Evolutionary conservation across 1,140 invertebrate species (phyloP).

Genomic region (Aplysia californica): DNA sequence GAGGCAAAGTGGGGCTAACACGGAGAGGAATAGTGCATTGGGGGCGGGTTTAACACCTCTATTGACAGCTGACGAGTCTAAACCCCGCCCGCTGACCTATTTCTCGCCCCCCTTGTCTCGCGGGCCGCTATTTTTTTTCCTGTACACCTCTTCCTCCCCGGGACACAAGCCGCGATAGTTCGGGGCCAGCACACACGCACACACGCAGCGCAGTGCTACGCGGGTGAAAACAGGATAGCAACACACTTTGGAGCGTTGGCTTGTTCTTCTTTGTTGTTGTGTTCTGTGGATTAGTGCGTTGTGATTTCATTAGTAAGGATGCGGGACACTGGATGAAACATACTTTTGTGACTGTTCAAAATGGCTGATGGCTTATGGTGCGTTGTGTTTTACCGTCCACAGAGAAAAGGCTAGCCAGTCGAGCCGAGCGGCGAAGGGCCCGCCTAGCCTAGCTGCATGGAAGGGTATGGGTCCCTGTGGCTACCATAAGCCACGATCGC

Average conservation of each 20-base stretch:
- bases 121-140: not conserved
- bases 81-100: conserved; percentile 40
- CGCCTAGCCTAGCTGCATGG: conserved; percentile 40
- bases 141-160: not conserved
- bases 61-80: conserved; percentile 30
- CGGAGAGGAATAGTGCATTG: too few species aligned
- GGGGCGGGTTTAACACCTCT: conserved; percentile 32
- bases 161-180: not conserved
- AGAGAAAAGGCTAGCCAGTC: conserved; percentile 30
- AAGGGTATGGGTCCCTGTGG: conserved; percentile 48
- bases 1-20: too few species aligned
- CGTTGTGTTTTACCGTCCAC: conserved; percentile 38
- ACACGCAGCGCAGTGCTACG: too few species aligned
- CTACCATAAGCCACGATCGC: conserved; percentile 39
- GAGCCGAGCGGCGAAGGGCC: conserved; percentile 31
- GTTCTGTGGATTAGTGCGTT: not conserved
- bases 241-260: not conserved
- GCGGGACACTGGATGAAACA: conserved; percentile 1
- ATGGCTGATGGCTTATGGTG: conserved; percentile 39
- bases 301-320: not conserved
- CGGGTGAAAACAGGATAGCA: conserved; percentile 25
- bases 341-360: conserved; percentile 1
- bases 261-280: not conserved
- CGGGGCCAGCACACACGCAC: conserved; percentile 27
- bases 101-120: conserved; percentile 23